A percentile compares a stretch with the other conserved stretches of the same genome.
These are phyloP conservation scores for Pseudococcus jackbeardsleyi DNA, from an alignment of 2,888 invertebrate species.

Conservation along the genomic window DNA sequence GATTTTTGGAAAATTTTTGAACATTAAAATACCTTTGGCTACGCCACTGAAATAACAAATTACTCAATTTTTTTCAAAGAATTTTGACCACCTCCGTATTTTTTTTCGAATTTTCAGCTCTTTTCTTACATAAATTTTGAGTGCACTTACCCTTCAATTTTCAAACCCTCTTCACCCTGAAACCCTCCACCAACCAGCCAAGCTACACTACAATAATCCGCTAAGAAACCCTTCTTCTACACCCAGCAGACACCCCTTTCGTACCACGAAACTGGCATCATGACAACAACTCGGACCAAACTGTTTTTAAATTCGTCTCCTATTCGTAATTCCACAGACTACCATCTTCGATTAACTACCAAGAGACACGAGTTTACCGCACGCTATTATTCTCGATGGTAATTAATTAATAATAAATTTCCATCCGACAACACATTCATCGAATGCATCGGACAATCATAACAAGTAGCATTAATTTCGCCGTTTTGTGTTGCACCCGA, in stretches of 20 bases:
- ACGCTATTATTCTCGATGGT: background rate
- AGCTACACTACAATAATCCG: too few species aligned
- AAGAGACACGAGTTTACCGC: slow-evolving; percentile 4
- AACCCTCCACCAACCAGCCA: too few species aligned
- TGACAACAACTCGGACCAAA: background rate
- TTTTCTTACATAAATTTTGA: too few species aligned
- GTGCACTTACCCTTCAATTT: too few species aligned
- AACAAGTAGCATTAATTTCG: slow-evolving; percentile 3
- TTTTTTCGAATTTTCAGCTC: too few species aligned
- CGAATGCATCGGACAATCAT: background rate
- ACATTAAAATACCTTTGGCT: too few species aligned
- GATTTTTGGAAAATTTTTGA: too few species aligned
- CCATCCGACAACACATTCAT: slow-evolving; percentile 13
- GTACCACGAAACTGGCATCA: background rate
- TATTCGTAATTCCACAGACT: background rate
- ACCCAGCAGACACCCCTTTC: background rate
- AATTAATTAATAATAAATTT: slow-evolving; percentile 38
- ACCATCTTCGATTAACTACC: background rate
- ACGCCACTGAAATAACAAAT: too few species aligned
- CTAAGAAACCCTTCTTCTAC: background rate
- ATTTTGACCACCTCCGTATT: too few species aligned
- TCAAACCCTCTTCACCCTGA: too few species aligned
- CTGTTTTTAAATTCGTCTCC: background rate
- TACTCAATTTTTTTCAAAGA: too few species aligned
- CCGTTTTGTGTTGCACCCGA: background rate